Conservation (phyloP, 2,888 invertebrate species). For the Lathronympha strigana region DNA sequence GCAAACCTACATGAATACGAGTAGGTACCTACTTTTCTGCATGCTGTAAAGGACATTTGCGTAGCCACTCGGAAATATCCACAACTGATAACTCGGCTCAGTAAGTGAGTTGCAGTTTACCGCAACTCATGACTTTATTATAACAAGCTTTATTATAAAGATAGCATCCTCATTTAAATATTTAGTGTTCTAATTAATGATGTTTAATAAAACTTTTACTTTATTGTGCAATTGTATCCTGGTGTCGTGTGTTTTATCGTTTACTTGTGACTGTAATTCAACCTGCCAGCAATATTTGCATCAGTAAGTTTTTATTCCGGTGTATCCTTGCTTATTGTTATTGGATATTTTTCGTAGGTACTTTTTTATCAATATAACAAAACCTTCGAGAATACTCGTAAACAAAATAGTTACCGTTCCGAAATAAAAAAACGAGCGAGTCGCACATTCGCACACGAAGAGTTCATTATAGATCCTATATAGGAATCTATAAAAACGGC, state of each 20-base stretch:
- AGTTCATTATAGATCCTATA: no score
- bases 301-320: conserved; percentile 20
- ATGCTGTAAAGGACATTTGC: neutral
- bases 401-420: no score
- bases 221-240: conserved; percentile 13
- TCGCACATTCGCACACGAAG: no score
- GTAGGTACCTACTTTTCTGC: neutral
- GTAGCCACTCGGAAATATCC: conserved; percentile 14
- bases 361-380: no score
- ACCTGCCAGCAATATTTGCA: conserved; percentile 14
- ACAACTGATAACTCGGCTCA: conserved; percentile 15
- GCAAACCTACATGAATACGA: no score
- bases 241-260: conserved; percentile 14
- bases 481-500: no score
- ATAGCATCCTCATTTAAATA: conserved; percentile 7
- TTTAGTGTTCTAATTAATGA: conserved; percentile 14
- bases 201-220: conserved; percentile 18
- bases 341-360: neutral
- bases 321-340: neutral
- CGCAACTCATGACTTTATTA: conserved; percentile 45
- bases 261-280: conserved; percentile 21
- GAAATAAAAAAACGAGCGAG: no score
- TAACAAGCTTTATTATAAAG: conserved; percentile 2
- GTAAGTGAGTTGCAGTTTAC: neutral
- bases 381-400: neutral